These are phyloP conservation scores for Oceanodroma leucorhoa DNA, from an alignment of 2,797 vertebrate genomes.

Conservation along the genomic window DNA sequence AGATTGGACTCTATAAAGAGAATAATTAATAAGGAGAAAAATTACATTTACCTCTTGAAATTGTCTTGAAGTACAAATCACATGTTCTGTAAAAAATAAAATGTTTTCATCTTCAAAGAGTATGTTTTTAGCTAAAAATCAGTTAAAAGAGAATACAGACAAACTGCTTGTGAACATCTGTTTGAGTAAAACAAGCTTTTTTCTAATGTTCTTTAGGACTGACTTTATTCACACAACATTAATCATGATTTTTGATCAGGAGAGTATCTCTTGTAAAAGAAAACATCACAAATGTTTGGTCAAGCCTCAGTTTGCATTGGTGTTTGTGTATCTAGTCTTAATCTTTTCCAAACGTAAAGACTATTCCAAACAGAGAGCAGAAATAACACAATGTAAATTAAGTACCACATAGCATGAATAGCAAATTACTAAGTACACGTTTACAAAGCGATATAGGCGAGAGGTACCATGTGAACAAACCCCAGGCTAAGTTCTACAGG, in stretches of 20 bases:
- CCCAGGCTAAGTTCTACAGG: background rate
- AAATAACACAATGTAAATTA: background rate
- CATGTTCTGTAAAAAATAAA: background rate
- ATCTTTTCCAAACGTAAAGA: background rate
- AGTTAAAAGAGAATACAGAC: background rate
- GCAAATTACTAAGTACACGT: background rate
- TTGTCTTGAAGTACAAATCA: background rate
- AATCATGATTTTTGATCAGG: background rate
- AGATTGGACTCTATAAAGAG: background rate
- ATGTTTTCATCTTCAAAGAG: background rate
- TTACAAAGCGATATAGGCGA: background rate
- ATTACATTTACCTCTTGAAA: background rate
- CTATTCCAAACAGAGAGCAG: background rate
- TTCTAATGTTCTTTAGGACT: background rate
- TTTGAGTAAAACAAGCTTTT: background rate
- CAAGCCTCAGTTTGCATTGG: background rate
- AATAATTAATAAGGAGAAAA: background rate
- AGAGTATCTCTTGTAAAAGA: background rate
- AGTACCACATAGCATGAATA: background rate
- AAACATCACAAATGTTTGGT: slow-evolving; percentile 4
- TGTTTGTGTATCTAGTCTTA: background rate
- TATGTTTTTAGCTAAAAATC: background rate
- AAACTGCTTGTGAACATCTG: background rate
- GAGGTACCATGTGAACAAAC: background rate
- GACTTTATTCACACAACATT: background rate